phyloP scores from a whole-genome alignment of 2,113 vertebrate species.

The Odontesthes bonariensis region DNA sequence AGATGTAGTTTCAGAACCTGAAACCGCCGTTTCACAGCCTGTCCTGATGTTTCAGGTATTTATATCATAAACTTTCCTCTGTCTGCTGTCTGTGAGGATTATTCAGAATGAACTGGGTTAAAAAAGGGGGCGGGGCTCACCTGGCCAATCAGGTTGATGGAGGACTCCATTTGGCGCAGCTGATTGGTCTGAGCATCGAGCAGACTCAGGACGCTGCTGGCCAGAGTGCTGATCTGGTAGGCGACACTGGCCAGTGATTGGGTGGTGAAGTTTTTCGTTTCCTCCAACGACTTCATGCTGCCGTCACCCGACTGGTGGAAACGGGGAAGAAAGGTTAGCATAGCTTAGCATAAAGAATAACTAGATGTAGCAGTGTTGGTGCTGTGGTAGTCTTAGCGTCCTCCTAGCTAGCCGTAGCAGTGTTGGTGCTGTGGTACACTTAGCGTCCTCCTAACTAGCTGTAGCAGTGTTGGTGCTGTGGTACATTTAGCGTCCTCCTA shows the following conservation, averaged over 20 bases:
- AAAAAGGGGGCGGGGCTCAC: conserved; percentile 34
- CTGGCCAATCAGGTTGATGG: conserved; percentile 74
- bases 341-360: conserved; percentile 16
- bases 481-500: too few species aligned
- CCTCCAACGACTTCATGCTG: conserved; percentile 48
- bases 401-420: too few species aligned
- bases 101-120: too few species aligned
- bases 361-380: too few species aligned
- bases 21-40: too few species aligned
- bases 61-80: neutral
- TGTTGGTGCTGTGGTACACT: too few species aligned
- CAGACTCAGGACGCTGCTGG: conserved; percentile 61
- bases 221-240: conserved; percentile 71
- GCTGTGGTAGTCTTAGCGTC: too few species aligned
- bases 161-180: conserved; percentile 69
- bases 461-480: too few species aligned
- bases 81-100: too few species aligned
- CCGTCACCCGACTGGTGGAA: conserved; percentile 38
- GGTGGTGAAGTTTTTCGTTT: conserved; percentile 69
- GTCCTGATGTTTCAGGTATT: too few species aligned
- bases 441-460: too few species aligned
- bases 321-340: neutral
- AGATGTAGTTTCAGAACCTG: too few species aligned
- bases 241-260: conserved; percentile 74
- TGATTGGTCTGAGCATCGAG: conserved; percentile 70